These are phyloP conservation scores for Cheilosia soror DNA, from an alignment of 2,888 invertebrate genomes.

Conservation along the genomic window DNA sequence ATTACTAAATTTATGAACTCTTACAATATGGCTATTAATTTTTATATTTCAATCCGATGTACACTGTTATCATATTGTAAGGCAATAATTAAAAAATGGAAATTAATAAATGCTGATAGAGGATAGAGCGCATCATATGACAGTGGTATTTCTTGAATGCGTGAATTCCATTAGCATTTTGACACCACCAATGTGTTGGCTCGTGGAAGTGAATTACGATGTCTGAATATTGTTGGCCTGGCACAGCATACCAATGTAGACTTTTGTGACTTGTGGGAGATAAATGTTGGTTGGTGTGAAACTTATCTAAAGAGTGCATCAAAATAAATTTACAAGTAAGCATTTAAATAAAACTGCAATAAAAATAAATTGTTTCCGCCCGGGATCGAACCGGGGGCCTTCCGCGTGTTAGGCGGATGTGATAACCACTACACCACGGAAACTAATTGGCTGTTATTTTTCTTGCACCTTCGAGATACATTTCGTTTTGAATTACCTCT, in stretches of 20 bases:
- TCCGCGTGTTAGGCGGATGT: slow-evolving; percentile 85
- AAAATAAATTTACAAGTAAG: neutral
- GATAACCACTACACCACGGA: slow-evolving; percentile 84
- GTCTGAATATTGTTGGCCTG: slow-evolving; percentile 48
- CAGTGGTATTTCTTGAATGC: slow-evolving; percentile 1
- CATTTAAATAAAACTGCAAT: slow-evolving; percentile 57
- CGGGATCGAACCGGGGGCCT: slow-evolving; percentile 85
- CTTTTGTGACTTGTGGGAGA: slow-evolving; percentile 21
- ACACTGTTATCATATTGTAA: slow-evolving; percentile 58
- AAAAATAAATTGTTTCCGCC: slow-evolving; percentile 81
- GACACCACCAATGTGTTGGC: slow-evolving; percentile 54
- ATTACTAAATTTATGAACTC: slow-evolving; percentile 51
- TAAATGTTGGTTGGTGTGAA: slow-evolving; percentile 34
- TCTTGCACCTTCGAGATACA: neutral
- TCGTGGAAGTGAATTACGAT: slow-evolving; percentile 63
- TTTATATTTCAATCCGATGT: slow-evolving; percentile 48
- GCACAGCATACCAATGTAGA: slow-evolving; percentile 21
- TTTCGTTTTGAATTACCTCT: neutral
- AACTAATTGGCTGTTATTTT: slow-evolving; percentile 66
- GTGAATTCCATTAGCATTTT: slow-evolving; percentile 64
- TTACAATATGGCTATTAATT: slow-evolving; percentile 54
- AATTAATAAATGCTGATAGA: slow-evolving; percentile 68
- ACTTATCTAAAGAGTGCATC: slow-evolving; percentile 12
- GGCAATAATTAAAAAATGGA: slow-evolving; percentile 54
- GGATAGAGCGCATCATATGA: neutral